phyloP scores from a whole-genome alignment of 2,888 invertebrate species.

The Mimas tiliae region DNA sequence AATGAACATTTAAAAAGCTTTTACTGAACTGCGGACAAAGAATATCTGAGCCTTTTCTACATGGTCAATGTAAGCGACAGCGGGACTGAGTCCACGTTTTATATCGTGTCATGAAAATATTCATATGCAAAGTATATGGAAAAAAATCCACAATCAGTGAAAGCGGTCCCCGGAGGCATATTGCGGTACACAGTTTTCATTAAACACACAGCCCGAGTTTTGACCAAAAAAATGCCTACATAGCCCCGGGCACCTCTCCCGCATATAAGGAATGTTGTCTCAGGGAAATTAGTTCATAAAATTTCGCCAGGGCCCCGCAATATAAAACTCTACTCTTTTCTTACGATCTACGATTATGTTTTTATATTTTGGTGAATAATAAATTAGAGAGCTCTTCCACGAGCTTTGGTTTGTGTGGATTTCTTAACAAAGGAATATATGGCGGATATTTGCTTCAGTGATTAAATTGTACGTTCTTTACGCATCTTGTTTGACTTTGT shows the following conservation, averaged over 20 bases:
- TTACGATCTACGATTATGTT: slow-evolving; percentile 19
- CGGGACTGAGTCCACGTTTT: slow-evolving; percentile 37
- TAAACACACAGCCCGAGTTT: slow-evolving; percentile 75
- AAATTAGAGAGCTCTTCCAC: background rate
- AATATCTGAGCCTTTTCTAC: too few relatives aligned
- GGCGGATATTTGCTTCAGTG: background rate
- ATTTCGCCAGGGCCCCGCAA: slow-evolving; percentile 61
- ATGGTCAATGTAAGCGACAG: slow-evolving; percentile 46
- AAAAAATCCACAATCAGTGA: slow-evolving; percentile 76
- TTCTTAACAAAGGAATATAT: background rate
- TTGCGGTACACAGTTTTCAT: slow-evolving; percentile 80
- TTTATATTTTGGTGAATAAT: slow-evolving; percentile 19
- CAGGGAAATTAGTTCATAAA: slow-evolving; percentile 81
- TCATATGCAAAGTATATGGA: slow-evolving; percentile 66
- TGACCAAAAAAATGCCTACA: slow-evolving; percentile 73
- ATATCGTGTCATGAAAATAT: slow-evolving; percentile 64
- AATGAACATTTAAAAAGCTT: slow-evolving; percentile 42
- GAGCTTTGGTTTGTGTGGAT: background rate
- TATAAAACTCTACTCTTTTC: slow-evolving; percentile 40
- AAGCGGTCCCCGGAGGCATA: slow-evolving; percentile 77
- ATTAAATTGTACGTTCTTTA: background rate
- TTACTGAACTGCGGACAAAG: too few relatives aligned
- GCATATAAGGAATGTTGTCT: slow-evolving; percentile 78
- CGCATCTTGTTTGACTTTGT: too few relatives aligned
- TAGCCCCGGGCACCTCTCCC: slow-evolving; percentile 65